These are phyloP conservation scores for Thereva nobilitata DNA, from an alignment of 2,888 invertebrate genomes.

Conservation along the genomic window DNA sequence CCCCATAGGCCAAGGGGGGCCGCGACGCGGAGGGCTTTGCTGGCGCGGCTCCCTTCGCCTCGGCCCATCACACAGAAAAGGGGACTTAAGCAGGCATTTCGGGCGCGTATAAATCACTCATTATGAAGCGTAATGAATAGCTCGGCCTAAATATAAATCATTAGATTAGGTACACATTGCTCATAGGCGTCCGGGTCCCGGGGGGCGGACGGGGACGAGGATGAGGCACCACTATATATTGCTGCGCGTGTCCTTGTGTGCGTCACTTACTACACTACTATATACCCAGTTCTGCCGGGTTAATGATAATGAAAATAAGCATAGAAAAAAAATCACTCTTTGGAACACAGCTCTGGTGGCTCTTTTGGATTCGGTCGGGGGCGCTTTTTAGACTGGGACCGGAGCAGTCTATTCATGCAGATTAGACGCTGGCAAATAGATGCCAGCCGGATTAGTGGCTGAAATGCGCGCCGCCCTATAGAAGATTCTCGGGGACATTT, in stretches of 20 bases:
- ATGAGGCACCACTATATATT: background rate
- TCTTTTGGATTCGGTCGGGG: too few relatives aligned
- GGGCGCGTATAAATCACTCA: conserved; percentile 59
- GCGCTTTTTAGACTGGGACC: conserved; percentile 1
- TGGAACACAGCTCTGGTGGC: too few relatives aligned
- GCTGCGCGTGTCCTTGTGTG: background rate
- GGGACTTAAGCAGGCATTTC: conserved; percentile 33
- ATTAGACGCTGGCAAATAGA: conserved; percentile 28
- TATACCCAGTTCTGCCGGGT: background rate
- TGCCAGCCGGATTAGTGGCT: conserved; percentile 15
- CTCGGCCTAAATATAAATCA: conserved; percentile 60
- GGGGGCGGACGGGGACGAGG: conserved; percentile 11
- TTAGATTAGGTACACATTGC: conserved; percentile 55
- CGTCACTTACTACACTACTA: too few relatives aligned
- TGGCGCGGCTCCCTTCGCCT: conserved; percentile 43
- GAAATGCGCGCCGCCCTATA: background rate
- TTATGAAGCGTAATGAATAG: conserved; percentile 60
- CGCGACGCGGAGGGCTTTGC: conserved; percentile 40
- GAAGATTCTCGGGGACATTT: too few relatives aligned
- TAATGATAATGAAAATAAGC: conserved; percentile 16
- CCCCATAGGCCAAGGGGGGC: conserved; percentile 35
- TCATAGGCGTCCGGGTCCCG: conserved; percentile 16
- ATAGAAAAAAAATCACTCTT: too few relatives aligned
- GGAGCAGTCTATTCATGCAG: conserved; percentile 22
- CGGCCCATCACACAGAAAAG: conserved; percentile 40